Conservation (phyloP, 1,140 invertebrate genomes). For the Charaxes varanes region DNA sequence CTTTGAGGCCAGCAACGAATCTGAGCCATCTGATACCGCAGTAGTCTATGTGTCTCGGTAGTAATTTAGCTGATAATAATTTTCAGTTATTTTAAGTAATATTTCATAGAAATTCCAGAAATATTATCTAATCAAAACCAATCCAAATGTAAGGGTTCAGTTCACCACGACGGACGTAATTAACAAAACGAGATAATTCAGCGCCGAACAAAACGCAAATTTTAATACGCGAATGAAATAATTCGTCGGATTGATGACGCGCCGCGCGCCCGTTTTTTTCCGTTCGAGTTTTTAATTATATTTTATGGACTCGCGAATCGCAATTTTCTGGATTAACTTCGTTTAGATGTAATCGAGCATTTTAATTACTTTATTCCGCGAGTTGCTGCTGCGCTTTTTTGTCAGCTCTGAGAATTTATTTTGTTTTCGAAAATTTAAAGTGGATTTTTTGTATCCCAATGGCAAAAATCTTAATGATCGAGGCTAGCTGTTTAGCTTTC, state of each 20-base stretch:
- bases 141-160: no score
- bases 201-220: conserved; percentile 61
- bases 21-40: no score
- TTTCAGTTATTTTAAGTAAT: no score
- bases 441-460: background rate
- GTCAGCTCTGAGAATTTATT: conserved; percentile 1
- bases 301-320: conserved; percentile 68
- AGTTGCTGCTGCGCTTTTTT: conserved; percentile 20
- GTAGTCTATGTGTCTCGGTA: no score
- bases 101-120: no score
- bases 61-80: no score
- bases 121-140: no score
- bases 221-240: conserved; percentile 73
- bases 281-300: conserved; percentile 70
- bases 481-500: no score
- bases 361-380: conserved; percentile 38
- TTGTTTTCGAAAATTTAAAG: background rate
- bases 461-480: background rate
- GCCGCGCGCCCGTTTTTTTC: conserved; percentile 46
- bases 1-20: no score
- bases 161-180: conserved; percentile 49
- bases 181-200: conserved; percentile 64
- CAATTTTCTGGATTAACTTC: conserved; percentile 68
- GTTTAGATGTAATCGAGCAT: conserved; percentile 44
- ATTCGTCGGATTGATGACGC: conserved; percentile 70